Evolutionary conservation across 2,797 vertebrate species (phyloP), one percentile per base, ranked within the genome.

Genomic region (Molossus molossus): DNA sequence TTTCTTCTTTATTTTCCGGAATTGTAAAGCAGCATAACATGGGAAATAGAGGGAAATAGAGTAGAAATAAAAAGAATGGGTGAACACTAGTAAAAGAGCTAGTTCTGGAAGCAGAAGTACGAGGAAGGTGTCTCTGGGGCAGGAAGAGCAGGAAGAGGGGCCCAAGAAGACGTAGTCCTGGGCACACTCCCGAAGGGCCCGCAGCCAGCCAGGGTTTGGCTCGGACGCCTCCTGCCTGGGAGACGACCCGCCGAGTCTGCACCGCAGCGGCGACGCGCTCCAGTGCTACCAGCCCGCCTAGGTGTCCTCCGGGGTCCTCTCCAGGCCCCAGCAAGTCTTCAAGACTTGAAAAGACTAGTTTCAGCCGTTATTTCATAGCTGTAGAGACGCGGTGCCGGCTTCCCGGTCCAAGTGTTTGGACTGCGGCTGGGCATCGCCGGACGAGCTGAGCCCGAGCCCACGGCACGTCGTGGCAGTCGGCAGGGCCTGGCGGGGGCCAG

Each of bases 141-240:
- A 4, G 45, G 48, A 29, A 53, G n/a, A 20, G 33, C 15, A 11
- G 37, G 13, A 73, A 69, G 33, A 70, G n/a, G 67, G 25, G 33
- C 73, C 58, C 45, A 21, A 67, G 25, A 57, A 81, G 33, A 33
- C 33, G 25, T 53, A 4, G 2, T 7, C 0, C 0, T 7, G 57
- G 33, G 11, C 10, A 29, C 40, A 27, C 37, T 53, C 64, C 23
- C 80, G 23, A 9, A 15, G 64, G 23, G 21, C 20, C 0, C n/a
- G 11, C 64, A 29, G 29, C 10, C 21, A 25, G 17, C 5, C 45
- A 13, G 33, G 37, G 6, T 77, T 79, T 17, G 20, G 12, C 12
- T 33, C 9, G 25, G 12, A 2, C 2, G 25, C 37, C 33, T 72
- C 50, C 58, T 48, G 40, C 33, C 13, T 5, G 2, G 55, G 45